phyloP scores from a whole-genome alignment of 2,113 vertebrate genomes.

The Phylloscopus trochiloides region DNA sequence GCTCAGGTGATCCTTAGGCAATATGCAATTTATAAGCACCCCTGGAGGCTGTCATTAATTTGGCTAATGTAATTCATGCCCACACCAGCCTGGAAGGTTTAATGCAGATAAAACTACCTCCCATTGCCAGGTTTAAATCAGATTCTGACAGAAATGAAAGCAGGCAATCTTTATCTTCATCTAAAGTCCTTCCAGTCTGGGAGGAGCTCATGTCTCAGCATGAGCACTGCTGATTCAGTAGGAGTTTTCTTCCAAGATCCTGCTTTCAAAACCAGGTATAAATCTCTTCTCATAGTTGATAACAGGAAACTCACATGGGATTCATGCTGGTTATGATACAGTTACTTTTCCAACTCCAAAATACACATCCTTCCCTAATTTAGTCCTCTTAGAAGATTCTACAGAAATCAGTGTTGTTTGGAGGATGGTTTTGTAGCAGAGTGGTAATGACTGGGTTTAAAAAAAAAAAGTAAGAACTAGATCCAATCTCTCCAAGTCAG shows the following conservation, averaged over 20 bases:
- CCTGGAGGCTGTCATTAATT: constrained; percentile 19
- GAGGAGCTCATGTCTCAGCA: background rate
- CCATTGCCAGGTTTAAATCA: background rate
- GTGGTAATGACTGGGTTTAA: background rate
- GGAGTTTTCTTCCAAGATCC: background rate
- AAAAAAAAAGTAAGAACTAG: background rate
- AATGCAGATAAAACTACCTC: background rate
- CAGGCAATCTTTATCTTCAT: background rate
- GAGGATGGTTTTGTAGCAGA: background rate
- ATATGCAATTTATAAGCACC: background rate
- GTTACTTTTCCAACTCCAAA: background rate
- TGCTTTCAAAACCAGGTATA: background rate
- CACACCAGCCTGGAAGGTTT: background rate
- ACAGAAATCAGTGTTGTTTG: background rate
- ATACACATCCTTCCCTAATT: background rate
- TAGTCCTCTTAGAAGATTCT: background rate
- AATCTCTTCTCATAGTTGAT: background rate
- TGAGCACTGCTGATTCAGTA: background rate
- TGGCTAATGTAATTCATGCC: constrained; percentile 18
- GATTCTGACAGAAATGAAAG: background rate
- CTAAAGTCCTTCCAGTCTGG: background rate
- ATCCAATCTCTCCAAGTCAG: background rate
- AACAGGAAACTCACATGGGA: background rate
- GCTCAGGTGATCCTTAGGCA: background rate
- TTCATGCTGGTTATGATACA: background rate